Evolutionary conservation across 2,797 vertebrate genomes (phyloP), one percentile per base, ranked within the genome.

Genomic region (Rallus crepitans): DNA sequence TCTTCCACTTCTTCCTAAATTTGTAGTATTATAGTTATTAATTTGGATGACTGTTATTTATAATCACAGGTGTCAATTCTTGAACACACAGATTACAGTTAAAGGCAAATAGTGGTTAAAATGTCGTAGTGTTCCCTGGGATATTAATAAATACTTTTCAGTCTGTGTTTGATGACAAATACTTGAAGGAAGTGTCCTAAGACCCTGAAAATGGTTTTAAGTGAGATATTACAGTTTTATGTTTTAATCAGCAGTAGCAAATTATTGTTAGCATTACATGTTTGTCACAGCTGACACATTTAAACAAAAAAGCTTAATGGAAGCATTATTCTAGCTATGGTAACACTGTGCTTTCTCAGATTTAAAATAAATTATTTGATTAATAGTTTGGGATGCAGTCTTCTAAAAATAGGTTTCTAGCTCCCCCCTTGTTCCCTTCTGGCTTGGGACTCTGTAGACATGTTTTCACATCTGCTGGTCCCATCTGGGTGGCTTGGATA

Each of bases 1-100:
- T 80, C 48, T 87, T 85, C 7, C 9, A 64, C 23, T 78, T 90
- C 56, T 80, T 73, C 37, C 33, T 25, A 57, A 40, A 71, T 80
- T 28, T 71, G 11, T 56, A 59, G 9, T 35, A 71, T 70, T 90
- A 53, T 12, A 59, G 37, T 82, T 94, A 87, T 87, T 89, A 77
- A 84, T 89, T 93, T 77, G 35, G 50, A 87, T 84, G 15, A 45
- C 14, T 72, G 28, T 53, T 90, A 61, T 81, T 90, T 95, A 55
- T 76, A 83, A 69, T 76, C 66, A 33, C 7, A 57, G 19, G 3
- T 28, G 23, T 64, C 56, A 64, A 45, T 18, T 28, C 56, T 70
- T 77, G 23, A 87, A 77, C n/a, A 77, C 16, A 77, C 9, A 89
- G 60, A 80, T 71, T 73, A 50, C 20, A 85, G 31, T 82, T 92